Conservation (phyloP, 2,888 invertebrate genomes). For the Phragmatobia fuliginosa region DNA sequence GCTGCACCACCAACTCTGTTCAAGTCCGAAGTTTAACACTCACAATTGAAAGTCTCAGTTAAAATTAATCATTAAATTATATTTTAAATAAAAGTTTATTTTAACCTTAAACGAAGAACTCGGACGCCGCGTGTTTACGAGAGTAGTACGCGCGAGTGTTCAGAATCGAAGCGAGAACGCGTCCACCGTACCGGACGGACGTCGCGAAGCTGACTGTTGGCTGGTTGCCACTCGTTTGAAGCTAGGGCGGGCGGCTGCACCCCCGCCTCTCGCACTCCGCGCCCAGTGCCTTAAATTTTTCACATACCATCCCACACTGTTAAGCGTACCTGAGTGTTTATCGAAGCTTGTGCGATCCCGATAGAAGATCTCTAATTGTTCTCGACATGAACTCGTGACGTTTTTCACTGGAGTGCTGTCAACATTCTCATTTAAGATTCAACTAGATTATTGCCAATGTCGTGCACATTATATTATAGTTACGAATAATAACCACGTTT, state of each 20-base stretch:
- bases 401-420: conserved; percentile 34
- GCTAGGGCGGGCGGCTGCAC: conserved; percentile 75
- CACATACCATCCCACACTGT: conserved; percentile 66
- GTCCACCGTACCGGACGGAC: conserved; percentile 52
- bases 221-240: conserved; percentile 48
- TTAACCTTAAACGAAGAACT: conserved; percentile 24
- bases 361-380: conserved; percentile 59
- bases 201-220: conserved; percentile 55
- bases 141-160: conserved; percentile 35
- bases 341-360: conserved; percentile 55
- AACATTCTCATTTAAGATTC: conserved; percentile 26
- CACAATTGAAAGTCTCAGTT: conserved; percentile 35
- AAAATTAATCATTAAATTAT: conserved; percentile 33
- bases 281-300: conserved; percentile 70
- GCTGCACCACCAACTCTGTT: conserved; percentile 49
- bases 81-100: background rate
- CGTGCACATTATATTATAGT: conserved; percentile 17
- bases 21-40: conserved; percentile 36
- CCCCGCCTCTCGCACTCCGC: conserved; percentile 69
- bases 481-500: conserved; percentile 12
- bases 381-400: conserved; percentile 47
- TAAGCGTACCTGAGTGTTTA: conserved; percentile 67
- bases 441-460: conserved; percentile 9
- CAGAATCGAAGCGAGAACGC: conserved; percentile 44
- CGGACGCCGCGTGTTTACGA: conserved; percentile 60